Conservation (phyloP, 2,888 invertebrate genomes). For the Acanthosepion lycidas region DNA sequence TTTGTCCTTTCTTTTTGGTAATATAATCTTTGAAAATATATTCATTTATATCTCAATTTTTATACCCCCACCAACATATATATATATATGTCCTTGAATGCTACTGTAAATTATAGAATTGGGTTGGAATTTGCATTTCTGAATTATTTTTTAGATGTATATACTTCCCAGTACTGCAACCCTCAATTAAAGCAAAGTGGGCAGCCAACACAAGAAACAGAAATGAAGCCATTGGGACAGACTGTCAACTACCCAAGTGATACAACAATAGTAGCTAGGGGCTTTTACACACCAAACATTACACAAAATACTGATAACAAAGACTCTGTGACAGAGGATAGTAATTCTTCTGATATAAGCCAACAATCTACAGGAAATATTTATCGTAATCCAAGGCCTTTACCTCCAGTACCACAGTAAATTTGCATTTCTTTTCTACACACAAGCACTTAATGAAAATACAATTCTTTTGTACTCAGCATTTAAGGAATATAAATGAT, state of each 20-base stretch:
- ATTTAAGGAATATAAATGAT: no score
- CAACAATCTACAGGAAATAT: background rate
- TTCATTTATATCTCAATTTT: no score
- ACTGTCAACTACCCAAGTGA: constrained; percentile 33
- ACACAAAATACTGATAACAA: background rate
- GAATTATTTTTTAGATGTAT: background rate
- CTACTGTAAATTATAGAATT: background rate
- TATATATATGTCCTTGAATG: no score
- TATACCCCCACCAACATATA: no score
- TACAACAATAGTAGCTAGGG: background rate
- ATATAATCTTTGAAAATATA: no score
- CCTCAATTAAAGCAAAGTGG: background rate
- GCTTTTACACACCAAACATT: background rate
- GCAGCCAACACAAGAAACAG: background rate
- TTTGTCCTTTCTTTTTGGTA: no score
- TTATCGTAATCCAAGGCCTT: background rate
- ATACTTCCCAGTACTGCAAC: background rate
- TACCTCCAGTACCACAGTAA: background rate
- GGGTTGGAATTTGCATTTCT: background rate
- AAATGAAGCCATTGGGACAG: constrained; percentile 33
- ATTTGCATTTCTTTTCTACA: background rate
- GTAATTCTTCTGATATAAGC: background rate
- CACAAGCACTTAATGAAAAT: background rate
- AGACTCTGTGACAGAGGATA: background rate
- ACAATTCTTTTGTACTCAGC: no score